A percentile compares a stretch with the other conserved stretches of the same genome.
Evolutionary conservation across 2,113 vertebrate genomes (phyloP).

Genomic region (Mohoua ochrocephala): DNA sequence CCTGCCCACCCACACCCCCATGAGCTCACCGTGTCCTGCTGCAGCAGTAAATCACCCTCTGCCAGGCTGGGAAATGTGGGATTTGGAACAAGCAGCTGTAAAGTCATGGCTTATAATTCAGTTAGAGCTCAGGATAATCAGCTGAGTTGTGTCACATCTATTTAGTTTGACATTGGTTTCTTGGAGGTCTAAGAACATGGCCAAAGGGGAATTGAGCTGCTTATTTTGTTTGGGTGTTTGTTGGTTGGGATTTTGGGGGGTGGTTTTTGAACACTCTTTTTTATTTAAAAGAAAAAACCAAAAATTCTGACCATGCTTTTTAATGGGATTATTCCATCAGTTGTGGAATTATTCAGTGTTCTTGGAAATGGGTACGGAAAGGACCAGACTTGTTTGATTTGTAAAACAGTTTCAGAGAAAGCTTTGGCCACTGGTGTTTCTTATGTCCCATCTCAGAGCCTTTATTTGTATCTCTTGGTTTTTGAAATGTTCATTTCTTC

Average conservation of each 20-base stretch:
- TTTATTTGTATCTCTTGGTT: not conserved
- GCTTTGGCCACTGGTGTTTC: not conserved
- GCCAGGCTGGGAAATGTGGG: not conserved
- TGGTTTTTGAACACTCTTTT: fast-evolving
- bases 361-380: not conserved
- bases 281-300: not conserved
- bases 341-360: not conserved
- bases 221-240: not conserved
- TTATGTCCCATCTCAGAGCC: not conserved
- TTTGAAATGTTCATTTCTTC: not conserved
- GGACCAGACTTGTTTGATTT: not conserved
- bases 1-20: not conserved
- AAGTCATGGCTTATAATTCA: slow-evolving; percentile 52
- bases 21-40: not conserved
- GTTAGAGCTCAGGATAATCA: slow-evolving; percentile 43
- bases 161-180: slow-evolving; percentile 11
- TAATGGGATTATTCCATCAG: slow-evolving; percentile 2
- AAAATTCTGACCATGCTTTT: not conserved
- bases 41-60: not conserved
- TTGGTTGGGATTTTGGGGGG: not conserved
- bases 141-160: not conserved
- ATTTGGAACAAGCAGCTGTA: not conserved
- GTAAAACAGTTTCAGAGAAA: not conserved
- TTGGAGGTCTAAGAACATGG: slow-evolving; percentile 28
- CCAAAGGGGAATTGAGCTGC: slow-evolving; percentile 11